These are phyloP conservation scores for Ceratina australensis DNA, from an alignment of 1,140 invertebrate genomes.

Conservation along the genomic window DNA sequence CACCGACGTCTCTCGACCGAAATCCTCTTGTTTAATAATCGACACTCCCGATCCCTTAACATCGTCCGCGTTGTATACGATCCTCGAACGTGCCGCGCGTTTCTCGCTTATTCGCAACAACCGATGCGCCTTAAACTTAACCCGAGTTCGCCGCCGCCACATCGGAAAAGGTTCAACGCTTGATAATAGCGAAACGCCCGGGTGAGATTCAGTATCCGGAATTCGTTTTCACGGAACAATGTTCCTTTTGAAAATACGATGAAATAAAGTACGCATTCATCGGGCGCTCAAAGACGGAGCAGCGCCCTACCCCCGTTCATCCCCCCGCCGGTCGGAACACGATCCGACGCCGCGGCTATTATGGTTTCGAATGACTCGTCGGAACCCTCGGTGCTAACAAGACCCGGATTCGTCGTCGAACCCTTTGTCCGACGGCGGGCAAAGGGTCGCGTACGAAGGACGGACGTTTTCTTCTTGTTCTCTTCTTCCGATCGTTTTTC, in stretches of 20 bases:
- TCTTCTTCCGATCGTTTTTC: neutral
- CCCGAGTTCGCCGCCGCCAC: neutral
- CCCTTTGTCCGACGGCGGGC: neutral
- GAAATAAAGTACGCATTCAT: too few species aligned
- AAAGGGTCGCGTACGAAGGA: too few species aligned
- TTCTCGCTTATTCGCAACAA: neutral
- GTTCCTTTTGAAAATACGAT: too few species aligned
- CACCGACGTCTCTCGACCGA: neutral
- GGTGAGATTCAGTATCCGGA: too few species aligned
- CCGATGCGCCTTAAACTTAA: too few species aligned
- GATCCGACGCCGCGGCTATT: constrained; percentile 27
- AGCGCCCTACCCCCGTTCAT: too few species aligned
- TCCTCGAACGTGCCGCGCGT: neutral
- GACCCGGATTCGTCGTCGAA: neutral
- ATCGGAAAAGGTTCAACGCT: neutral
- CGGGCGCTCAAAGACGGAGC: neutral
- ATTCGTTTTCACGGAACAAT: too few species aligned
- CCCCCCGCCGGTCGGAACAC: neutral
- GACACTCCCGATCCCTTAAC: constrained; percentile 38
- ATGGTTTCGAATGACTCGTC: constrained; percentile 29
- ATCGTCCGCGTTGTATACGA: neutral
- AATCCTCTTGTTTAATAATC: constrained; percentile 57
- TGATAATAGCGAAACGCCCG: too few species aligned
- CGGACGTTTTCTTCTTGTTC: too few species aligned
- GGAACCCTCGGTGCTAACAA: neutral